phyloP scores from a whole-genome alignment of 2,888 invertebrate species.

The Drosophila kambysellisi region DNA sequence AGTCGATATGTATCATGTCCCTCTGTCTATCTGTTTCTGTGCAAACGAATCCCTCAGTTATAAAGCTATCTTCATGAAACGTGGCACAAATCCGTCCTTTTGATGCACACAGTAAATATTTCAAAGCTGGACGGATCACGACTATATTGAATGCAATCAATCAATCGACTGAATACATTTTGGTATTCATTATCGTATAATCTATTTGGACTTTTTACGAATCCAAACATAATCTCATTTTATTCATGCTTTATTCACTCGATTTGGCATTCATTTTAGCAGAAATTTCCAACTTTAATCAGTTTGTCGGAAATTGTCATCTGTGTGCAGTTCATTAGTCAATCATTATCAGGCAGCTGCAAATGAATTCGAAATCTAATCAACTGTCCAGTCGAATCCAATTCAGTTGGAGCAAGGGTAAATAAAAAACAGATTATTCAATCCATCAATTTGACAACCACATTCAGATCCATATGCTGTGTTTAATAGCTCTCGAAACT shows the following conservation, averaged over 20 bases:
- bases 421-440: constrained; percentile 3
- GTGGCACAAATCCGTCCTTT: no score
- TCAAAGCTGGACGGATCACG: no score
- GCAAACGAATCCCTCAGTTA: background rate
- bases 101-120: no score
- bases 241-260: background rate
- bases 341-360: constrained; percentile 23
- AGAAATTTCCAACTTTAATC: background rate
- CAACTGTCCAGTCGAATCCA: constrained; percentile 32
- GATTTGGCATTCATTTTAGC: background rate
- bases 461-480: constrained; percentile 1
- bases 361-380: constrained; percentile 27
- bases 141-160: no score
- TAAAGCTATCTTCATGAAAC: background rate
- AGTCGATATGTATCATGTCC: background rate
- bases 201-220: background rate
- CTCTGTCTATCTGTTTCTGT: background rate
- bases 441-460: background rate
- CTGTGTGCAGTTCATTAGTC: constrained; percentile 36
- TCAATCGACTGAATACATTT: no score
- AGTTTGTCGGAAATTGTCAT: background rate
- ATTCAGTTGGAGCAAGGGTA: constrained; percentile 11
- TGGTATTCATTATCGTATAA: background rate
- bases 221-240: background rate
- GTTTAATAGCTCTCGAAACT: constrained; percentile 24